Base-by-base conservation (phyloP, 2,797 vertebrate genomes). In the Liparis tanakae region DNA sequence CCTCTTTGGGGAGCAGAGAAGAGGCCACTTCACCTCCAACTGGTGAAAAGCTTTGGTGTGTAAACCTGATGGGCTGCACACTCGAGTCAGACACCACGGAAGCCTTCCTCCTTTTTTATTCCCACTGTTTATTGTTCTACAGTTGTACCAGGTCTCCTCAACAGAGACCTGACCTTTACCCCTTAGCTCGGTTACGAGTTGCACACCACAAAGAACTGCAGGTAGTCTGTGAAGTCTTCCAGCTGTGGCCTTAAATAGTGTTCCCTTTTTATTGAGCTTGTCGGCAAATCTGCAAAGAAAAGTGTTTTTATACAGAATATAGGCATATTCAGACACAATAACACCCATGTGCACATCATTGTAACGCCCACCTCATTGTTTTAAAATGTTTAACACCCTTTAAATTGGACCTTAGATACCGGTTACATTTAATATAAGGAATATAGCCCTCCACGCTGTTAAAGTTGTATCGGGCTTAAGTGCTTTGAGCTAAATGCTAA, bases 91-190 rank as follows among this genome's bases (percentile, higher is more conserved):
- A 10, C 63, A 30, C 65, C 58, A 76, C 74, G 78, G 44, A 79
- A 78, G 51, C 61, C 72, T 76, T 76, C 85, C 75, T 71, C 33
- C 85, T 79, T 67, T 72, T 46, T 30, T 60, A 30, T 76, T 78
- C 70, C 76, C 60, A 44, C 78, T 88, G 85, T 91, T 94, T 94
- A 89, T 90, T 93, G 91, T 93, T 83, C 81, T 79, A 41, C 71
- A 71, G 72, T 84, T 82, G 53, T 44, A 77, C 63, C 77, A 77
- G 70, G 75, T 82, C 79, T 79, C 59, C 53, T 86, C 87, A 83
- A 61, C 41, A 50, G 83, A 88, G 91, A 85, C 70, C 55, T 92
- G 86, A 94, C 87, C 89, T 94, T 85, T 87, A 53, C 73, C 81
- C 76, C 61, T 76, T 2, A 73, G 76, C 74, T 76, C 84, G 68